These are phyloP conservation scores for Acrocephalus arundinaceus DNA, from an alignment of 2,113 vertebrate genomes.

Conservation along the genomic window DNA sequence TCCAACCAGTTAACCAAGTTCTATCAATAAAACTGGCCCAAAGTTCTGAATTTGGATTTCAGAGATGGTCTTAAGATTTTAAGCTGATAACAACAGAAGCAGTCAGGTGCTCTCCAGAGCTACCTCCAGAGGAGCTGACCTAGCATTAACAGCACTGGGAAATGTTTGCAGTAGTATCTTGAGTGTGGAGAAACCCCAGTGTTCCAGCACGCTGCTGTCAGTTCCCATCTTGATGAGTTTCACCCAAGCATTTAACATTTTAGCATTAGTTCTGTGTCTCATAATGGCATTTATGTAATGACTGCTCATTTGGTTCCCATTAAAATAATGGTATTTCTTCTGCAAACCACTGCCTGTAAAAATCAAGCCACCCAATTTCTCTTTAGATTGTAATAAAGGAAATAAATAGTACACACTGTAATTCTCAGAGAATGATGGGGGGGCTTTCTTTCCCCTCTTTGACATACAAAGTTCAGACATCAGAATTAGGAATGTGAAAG, in stretches of 20 bases:
- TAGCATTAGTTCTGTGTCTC: conserved; percentile 60
- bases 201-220: conserved; percentile 9
- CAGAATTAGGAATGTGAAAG: neutral
- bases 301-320: conserved; percentile 68
- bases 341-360: conserved; percentile 66
- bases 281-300: conserved; percentile 61
- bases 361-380: conserved; percentile 42
- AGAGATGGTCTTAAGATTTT: neutral
- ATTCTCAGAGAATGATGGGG: neutral
- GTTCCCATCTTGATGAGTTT: conserved; percentile 65
- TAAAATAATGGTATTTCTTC: conserved; percentile 71
- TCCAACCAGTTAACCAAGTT: neutral
- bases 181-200: neutral
- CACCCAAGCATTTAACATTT: conserved; percentile 62
- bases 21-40: neutral
- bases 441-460: neutral
- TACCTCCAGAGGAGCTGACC: conserved; percentile 11
- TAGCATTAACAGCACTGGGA: neutral
- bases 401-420: neutral
- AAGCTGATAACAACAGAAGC: neutral
- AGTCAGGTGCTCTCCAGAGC: neutral
- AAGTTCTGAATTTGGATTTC: neutral
- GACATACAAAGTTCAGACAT: neutral
- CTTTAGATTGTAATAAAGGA: conserved; percentile 40
- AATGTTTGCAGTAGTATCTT: neutral